Conservation (phyloP, 2,113 vertebrate species). For the Dermatemys mawii region DNA sequence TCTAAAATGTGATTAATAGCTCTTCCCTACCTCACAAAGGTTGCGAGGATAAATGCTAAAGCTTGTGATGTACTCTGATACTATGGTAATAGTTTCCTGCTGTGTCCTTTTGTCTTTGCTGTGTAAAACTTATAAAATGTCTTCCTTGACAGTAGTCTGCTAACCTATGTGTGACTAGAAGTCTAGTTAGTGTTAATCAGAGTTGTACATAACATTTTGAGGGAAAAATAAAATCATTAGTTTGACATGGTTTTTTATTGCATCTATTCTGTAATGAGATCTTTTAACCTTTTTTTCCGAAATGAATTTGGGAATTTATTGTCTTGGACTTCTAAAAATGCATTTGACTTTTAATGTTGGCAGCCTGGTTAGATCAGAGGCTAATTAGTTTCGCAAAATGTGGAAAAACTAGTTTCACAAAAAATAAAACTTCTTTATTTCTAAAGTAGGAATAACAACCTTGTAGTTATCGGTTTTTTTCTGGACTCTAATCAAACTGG, state of each 20-base stretch:
- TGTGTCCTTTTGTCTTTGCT: neutral
- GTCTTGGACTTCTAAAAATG: neutral
- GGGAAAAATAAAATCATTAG: neutral
- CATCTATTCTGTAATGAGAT: neutral
- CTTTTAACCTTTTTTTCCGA: neutral
- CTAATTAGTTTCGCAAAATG: neutral
- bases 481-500: neutral
- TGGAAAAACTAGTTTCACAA: no score
- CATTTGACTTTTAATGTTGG: neutral
- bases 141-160: neutral
- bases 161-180: neutral
- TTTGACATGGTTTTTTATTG: neutral
- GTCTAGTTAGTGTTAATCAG: neutral
- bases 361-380: neutral
- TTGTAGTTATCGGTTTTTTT: neutral
- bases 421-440: neutral
- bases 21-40: neutral
- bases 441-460: neutral
- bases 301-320: neutral
- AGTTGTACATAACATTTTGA: fast-evolving
- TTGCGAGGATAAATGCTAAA: neutral
- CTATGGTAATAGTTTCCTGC: neutral
- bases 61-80: neutral
- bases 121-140: neutral
- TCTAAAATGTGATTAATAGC: neutral